These are phyloP conservation scores for Drosophila kanapiae DNA, from an alignment of 1,140 invertebrate species.

Conservation along the genomic window DNA sequence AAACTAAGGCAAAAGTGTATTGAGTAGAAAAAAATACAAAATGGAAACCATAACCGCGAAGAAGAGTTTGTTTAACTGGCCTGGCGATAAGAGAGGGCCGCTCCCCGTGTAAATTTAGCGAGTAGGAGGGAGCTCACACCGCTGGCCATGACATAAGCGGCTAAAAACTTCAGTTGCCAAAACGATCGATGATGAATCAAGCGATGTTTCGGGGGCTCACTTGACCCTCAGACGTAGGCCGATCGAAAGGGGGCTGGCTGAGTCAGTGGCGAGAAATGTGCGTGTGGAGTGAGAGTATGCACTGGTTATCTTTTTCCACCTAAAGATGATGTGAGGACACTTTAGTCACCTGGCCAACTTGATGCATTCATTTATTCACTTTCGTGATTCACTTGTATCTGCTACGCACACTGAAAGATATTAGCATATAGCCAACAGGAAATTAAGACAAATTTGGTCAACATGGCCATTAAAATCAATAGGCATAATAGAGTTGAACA, in stretches of 20 bases:
- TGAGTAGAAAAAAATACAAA: conserved; percentile 18
- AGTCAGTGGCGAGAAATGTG: conserved; percentile 40
- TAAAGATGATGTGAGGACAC: conserved; percentile 28
- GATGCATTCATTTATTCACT: conserved; percentile 5
- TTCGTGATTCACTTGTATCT: conserved; percentile 14
- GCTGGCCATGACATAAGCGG: conserved; percentile 66
- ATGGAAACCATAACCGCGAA: conserved; percentile 8
- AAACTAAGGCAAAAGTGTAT: conserved; percentile 39
- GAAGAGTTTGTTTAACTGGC: conserved; percentile 29
- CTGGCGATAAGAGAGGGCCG: conserved; percentile 33
- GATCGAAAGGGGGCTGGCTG: conserved; percentile 25
- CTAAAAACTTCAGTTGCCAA: conserved; percentile 52
- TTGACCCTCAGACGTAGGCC: conserved; percentile 52
- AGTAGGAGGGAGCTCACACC: neutral
- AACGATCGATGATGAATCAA: conserved; percentile 63
- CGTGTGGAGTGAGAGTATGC: conserved; percentile 29
- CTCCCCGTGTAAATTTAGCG: conserved; percentile 30
- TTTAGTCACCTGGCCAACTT: conserved; percentile 3
- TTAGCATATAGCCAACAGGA: conserved; percentile 18
- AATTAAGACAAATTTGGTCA: conserved; percentile 35
- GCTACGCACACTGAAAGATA: neutral
- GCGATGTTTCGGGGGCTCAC: conserved; percentile 8
- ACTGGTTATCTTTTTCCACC: conserved; percentile 29
- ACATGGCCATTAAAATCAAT: conserved; percentile 17
- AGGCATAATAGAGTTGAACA: neutral